Base-by-base conservation (phyloP, 2,797 vertebrate genomes). In the Margarornis squamiger region DNA sequence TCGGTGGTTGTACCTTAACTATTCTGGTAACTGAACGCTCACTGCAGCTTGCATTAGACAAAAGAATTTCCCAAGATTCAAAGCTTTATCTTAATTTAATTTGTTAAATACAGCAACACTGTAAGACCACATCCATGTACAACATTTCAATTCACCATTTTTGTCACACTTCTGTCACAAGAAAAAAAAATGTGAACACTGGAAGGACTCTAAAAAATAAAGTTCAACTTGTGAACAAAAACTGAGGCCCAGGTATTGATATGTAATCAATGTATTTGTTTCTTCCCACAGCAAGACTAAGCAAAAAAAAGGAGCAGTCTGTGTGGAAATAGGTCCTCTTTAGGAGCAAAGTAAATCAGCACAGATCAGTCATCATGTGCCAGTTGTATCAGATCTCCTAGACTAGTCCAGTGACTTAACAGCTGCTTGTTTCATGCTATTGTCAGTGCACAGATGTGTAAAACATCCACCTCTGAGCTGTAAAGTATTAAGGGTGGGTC, bases 141-240 rank as follows among this genome's bases (percentile, higher is more conserved):
- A 93, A 65, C 29, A 84, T 27, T 76, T 73, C 22, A 78, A 8
- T 71, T 88, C 22, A 45, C 61, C 24, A 45, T 38, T 92, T 91
- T 49, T 83, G 78, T 87, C 65, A 79, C 38, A 84, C 29, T 86
- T 95, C 83, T 91, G 57, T 93, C 88, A 96, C 62, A 90, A 49
- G 11, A 23, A 81, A 80, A 55, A 79, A 79, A 94, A 88, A 90
- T 45, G 27, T 73, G 38, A 90, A 76, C 30, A 48, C 36, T 49
- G 38, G 55, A 93, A 93, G 21, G 57, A 86, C 85, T 30, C 6
- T 82, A 80, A 79, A 57, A 92, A 96, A 96, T 95, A 95, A 95
- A 97, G 51, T 84, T 95, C 67, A 71, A 58, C 58, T 58, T 90
- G 45, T 19, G 51, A 71, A 77, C 51, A 73, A 77, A 30, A 83